Evolutionary conservation across 2,888 invertebrate species (phyloP).

Genomic region (Drosophila villosipedis): DNA sequence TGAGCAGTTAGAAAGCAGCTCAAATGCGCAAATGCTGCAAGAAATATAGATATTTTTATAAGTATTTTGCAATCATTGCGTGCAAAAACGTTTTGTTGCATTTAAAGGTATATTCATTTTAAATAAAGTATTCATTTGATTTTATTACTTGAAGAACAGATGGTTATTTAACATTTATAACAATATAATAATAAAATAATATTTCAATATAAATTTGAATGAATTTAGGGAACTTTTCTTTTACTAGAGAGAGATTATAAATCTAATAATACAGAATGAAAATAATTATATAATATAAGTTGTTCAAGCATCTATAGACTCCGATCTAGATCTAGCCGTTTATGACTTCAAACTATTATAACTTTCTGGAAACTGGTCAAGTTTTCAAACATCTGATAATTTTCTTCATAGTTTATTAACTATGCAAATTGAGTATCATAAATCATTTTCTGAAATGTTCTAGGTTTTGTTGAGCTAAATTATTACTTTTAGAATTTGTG

Average conservation of each 20-base stretch:
- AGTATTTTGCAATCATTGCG: slow-evolving; percentile 7
- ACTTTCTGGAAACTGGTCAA: background rate
- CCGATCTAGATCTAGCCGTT: background rate
- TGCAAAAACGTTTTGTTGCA: background rate
- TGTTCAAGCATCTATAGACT: too few species aligned
- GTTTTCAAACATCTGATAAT: background rate
- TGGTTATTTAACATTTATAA: background rate
- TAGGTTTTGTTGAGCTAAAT: background rate
- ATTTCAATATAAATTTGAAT: background rate
- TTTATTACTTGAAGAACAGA: too few species aligned
- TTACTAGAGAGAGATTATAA: background rate
- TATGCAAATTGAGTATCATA: background rate
- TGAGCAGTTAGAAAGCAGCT: slow-evolving; percentile 33
- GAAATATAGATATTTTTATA: background rate
- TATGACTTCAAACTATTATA: background rate
- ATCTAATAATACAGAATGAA: background rate
- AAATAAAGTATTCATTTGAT: background rate
- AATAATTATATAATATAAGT: background rate
- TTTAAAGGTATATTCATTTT: background rate
- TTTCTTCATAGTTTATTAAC: background rate
- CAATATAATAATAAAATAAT: background rate
- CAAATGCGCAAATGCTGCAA: slow-evolving; percentile 5
- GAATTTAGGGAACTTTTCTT: background rate
- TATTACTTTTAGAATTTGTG: too few species aligned
- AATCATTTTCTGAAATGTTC: background rate